Evolutionary conservation across 2,113 vertebrate genomes (phyloP).

Genomic region (Onychostruthus taczanowskii): DNA sequence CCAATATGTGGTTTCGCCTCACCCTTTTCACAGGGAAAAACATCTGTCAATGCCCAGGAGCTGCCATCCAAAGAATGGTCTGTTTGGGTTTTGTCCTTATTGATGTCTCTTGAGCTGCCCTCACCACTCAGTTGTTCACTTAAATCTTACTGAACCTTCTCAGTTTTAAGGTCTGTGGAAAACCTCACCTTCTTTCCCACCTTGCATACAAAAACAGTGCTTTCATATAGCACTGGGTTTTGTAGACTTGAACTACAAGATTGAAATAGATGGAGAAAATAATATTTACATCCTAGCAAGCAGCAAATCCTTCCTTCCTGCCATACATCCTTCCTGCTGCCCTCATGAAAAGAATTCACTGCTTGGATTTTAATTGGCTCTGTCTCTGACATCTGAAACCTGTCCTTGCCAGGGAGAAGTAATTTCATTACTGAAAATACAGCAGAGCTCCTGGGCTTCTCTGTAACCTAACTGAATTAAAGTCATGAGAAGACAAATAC

Average conservation of each 20-base stretch:
- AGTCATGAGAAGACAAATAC: conserved; percentile 53
- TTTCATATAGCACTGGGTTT: not conserved
- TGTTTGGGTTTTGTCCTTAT: not conserved
- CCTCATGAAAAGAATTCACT: conserved; percentile 30
- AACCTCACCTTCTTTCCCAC: not conserved
- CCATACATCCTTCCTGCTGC: conserved; percentile 35
- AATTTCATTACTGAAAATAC: conserved; percentile 63
- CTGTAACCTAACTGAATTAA: conserved; percentile 59
- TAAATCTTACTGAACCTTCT: not conserved
- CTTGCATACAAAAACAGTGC: not conserved
- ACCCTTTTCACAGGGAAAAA: not conserved
- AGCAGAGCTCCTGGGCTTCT: conserved; percentile 63
- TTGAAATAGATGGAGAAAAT: conserved; percentile 46
- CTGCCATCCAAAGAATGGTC: not conserved
- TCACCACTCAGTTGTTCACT: not conserved
- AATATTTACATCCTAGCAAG: conserved; percentile 33
- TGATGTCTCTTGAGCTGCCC: not conserved
- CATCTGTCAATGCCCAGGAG: not conserved
- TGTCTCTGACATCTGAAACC: conserved; percentile 60
- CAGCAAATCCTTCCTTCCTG: conserved; percentile 43
- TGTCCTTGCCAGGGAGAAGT: conserved; percentile 50
- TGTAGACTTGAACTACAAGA: not conserved
- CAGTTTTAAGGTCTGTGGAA: not conserved
- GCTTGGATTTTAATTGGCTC: conserved; percentile 54
- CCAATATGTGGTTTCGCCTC: not conserved